These are phyloP conservation scores for Engystomops pustulosus DNA, from an alignment of 2,113 vertebrate species.

Conservation along the genomic window DNA sequence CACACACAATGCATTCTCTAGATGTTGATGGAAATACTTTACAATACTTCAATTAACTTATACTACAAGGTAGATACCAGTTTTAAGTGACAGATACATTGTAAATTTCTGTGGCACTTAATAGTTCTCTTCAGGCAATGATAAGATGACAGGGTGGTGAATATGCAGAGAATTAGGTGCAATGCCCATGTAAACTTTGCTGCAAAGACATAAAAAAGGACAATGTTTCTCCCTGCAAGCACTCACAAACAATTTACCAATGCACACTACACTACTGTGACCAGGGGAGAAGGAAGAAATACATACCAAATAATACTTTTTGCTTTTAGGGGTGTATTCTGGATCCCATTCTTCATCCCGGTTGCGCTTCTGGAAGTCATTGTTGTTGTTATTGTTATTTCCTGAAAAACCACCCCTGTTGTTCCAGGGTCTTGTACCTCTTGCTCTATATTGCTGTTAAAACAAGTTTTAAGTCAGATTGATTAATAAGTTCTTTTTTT, in stretches of 20 bases:
- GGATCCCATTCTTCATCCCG: conserved; percentile 91
- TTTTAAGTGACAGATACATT: not conserved
- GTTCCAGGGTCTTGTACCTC: conserved; percentile 87
- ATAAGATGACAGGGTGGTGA: not conserved
- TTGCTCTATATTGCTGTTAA: conserved; percentile 84
- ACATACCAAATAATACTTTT: conserved; percentile 94
- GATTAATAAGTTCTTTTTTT: no score
- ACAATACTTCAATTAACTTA: not conserved
- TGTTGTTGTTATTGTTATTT: conserved; percentile 78
- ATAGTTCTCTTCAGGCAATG: not conserved
- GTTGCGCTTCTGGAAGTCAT: conserved; percentile 75
- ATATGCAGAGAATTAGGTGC: not conserved
- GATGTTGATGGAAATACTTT: not conserved
- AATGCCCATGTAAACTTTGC: not conserved
- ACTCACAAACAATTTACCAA: not conserved
- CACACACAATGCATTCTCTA: not conserved
- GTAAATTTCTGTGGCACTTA: not conserved
- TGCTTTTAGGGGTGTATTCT: conserved; percentile 91
- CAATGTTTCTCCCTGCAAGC: conserved; percentile 20
- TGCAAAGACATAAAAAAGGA: conserved; percentile 23
- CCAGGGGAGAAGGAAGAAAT: not conserved
- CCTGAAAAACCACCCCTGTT: conserved; percentile 83
- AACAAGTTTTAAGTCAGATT: no score
- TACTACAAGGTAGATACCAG: not conserved
- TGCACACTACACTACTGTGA: not conserved